Base-by-base conservation (phyloP, 2,113 vertebrate species). In the Leucoraja erinaceus region DNA sequence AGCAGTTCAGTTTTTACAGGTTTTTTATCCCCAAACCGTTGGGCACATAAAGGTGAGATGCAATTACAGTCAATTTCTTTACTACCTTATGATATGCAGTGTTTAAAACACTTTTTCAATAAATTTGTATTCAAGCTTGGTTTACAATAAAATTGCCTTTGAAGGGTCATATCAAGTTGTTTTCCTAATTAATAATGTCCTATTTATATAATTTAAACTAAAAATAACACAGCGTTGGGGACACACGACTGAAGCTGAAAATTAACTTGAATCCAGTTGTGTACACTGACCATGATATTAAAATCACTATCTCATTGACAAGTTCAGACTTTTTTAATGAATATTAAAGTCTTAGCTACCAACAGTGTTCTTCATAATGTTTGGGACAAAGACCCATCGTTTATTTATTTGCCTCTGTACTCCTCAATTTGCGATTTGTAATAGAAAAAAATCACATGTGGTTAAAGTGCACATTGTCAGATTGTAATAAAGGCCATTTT, bases 1-100 rank as follows among this genome's bases (percentile, higher is more conserved):
- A 91, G 90, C 90, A 91, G 90, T 91, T 91, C 90, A 91, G 90
- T 91, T 91, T 88, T 91, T 91, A 91, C 90, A 91, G 90, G 90
- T 91, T 74, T 90, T 91, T 91, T 72, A 91, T 91, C 72, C 90
- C 90, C 54, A 91, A 91, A 91, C 66, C 90, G 90, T 91, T 91
- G 66, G 90, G 68, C 90, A 72, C 66, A 12, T 91, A 28, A 91
- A 91, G 90, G 90, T 91, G 90, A 91, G 90, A 91, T 91, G 63
- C 68, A 91, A 91, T 91, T 91, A 54, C 90, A 91, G 90, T 91
- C 90, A 91, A 72, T 91, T 91, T 91, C 66, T 91, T 72, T 91
- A 90, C 88, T 88, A 90, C 86, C 86, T 91, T 91, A 91, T 91
- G 61, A 90, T 90, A 90, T 90, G 88, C 68, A 90, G 88, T 90